Evolutionary conservation across 2,797 vertebrate genomes (phyloP), one percentile per base, ranked within the genome.

Genomic region (Clarias laeviceps): DNA sequence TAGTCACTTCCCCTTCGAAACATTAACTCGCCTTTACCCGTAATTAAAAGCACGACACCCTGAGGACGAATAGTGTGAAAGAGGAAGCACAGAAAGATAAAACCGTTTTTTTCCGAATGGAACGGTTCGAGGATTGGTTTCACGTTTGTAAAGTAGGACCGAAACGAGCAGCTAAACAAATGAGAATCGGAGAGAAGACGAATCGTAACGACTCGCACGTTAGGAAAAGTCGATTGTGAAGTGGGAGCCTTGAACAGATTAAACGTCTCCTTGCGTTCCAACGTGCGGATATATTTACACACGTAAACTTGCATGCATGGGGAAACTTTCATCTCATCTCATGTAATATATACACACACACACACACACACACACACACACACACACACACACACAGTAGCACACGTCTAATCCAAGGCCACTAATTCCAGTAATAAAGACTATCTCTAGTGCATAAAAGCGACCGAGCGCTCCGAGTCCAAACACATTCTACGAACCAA

Each of bases 31-130:
- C 90, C 91, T 93, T 95, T 96, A 96, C 95, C 95, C 95, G 95
- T 96, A 50, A 95, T 95, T 93, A 90, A 92, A 93, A 95, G 92
- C 91, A 92, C 90, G 93, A 92, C 90, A 95, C 95, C 95, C 95
- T 96, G 95, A 96, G 95, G 91, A 95, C 85, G 89, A 85, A 91
- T 92, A 80, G 77, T 79, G 86, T 86, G 87, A 88, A 92, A 89
- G 84, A 90, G 87, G 88, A 93, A 91, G 90, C 86, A 80, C 90
- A 17, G 32, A 80, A 81, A 74, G 68, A n/a, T 0, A 45, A 50
- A 66, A 40, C 61, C 73, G 22, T 82, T 76, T 80, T 34, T 45
- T 37, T 37, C 24, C 2, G 17, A 29, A 57, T 50, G 17, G 1
- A 20, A 62, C 4, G 24, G 34, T 73, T 45, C 32, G 62, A 78